Evolutionary conservation across 2,888 invertebrate species (phyloP).

Genomic region (Itoplectis maculator): DNA sequence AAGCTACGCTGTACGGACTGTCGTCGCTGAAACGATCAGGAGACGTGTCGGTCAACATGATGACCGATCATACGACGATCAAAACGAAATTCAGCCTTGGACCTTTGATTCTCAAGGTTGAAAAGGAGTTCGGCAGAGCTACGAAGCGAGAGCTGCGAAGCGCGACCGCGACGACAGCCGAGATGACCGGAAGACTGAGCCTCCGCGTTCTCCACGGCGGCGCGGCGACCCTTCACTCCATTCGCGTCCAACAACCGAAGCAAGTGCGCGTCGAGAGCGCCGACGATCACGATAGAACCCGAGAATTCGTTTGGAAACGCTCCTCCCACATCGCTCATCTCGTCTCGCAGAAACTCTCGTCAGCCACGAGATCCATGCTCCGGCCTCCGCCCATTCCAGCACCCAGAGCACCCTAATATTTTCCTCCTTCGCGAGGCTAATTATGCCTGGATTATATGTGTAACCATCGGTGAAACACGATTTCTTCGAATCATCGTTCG

Average conservation of each 20-base stretch:
- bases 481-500: slow-evolving; percentile 40
- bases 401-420: slow-evolving; percentile 43
- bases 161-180: slow-evolving; percentile 94
- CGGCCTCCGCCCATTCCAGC: slow-evolving; percentile 84
- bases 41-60: slow-evolving; percentile 92
- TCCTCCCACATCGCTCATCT: slow-evolving; percentile 94
- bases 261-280: slow-evolving; percentile 94
- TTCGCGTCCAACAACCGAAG: slow-evolving; percentile 94
- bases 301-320: slow-evolving; percentile 93
- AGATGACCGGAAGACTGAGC: slow-evolving; percentile 93
- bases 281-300: slow-evolving; percentile 93
- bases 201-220: slow-evolving; percentile 92
- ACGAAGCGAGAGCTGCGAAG: slow-evolving; percentile 93
- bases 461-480: slow-evolving; percentile 15
- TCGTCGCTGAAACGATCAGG: slow-evolving; percentile 92
- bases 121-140: slow-evolving; percentile 92
- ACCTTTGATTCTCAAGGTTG: slow-evolving; percentile 91
- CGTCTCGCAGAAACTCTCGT: slow-evolving; percentile 92
- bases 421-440: background rate
- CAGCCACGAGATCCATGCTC: slow-evolving; percentile 87
- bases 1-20: slow-evolving; percentile 92
- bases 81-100: slow-evolving; percentile 93
- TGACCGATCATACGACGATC: slow-evolving; percentile 92
- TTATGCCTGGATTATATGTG: background rate
- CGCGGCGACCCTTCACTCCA: slow-evolving; percentile 93